phyloP scores from a whole-genome alignment of 2,888 invertebrate genomes.

The Leptinotarsa peninsularis region DNA sequence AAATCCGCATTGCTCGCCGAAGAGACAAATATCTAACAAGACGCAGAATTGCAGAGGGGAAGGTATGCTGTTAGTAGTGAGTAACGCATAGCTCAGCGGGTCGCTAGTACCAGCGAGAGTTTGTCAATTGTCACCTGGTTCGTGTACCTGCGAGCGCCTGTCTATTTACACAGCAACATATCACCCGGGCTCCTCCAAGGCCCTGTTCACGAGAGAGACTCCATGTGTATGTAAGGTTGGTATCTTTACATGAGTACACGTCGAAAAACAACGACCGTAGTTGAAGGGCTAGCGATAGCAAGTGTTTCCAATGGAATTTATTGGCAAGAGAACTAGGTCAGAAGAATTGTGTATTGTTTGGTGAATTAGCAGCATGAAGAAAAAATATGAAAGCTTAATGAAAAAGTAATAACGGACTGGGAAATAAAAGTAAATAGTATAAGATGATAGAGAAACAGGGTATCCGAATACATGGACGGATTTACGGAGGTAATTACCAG shows the following conservation, averaged over 20 bases:
- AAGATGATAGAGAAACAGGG: too few species aligned
- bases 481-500: too few species aligned
- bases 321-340: not conserved
- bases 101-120: constrained; percentile 63
- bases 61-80: constrained; percentile 62
- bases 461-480: too few species aligned
- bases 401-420: too few species aligned
- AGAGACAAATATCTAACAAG: constrained; percentile 65
- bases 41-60: constrained; percentile 57
- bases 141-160: constrained; percentile 61
- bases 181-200: constrained; percentile 50
- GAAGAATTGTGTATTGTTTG: not conserved
- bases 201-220: constrained; percentile 8
- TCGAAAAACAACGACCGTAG: constrained; percentile 38
- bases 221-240: constrained; percentile 41
- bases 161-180: constrained; percentile 61
- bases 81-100: constrained; percentile 65
- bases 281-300: constrained; percentile 32
- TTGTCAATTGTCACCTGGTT: constrained; percentile 66
- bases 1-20: constrained; percentile 56
- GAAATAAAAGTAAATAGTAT: too few species aligned
- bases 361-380: too few species aligned
- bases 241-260: constrained; percentile 48
- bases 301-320: constrained; percentile 3
- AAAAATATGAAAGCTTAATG: too few species aligned